These are phyloP conservation scores for Urophycis tenuis DNA, from an alignment of 2,797 vertebrate species.

Conservation along the genomic window DNA sequence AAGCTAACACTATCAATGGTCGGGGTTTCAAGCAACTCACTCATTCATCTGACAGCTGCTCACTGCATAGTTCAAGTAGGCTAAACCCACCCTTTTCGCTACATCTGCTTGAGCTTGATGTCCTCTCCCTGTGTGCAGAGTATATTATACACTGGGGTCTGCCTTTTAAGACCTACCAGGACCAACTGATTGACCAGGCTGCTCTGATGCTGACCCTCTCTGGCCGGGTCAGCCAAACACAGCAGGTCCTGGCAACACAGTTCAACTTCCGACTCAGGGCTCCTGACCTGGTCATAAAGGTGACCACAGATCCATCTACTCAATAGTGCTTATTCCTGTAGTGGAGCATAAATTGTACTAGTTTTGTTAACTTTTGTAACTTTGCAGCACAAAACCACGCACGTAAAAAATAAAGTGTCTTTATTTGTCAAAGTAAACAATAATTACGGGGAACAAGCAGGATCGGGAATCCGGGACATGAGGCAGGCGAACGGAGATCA, in stretches of 20 bases:
- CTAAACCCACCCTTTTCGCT: background rate
- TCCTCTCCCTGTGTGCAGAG: constrained; percentile 40
- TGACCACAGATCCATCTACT: constrained; percentile 37
- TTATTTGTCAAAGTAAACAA: too few relatives aligned
- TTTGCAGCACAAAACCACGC: background rate
- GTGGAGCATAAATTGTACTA: too few relatives aligned
- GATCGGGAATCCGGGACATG: too few relatives aligned
- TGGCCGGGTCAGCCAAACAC: constrained; percentile 66
- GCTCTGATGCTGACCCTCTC: constrained; percentile 79
- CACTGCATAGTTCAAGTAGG: too few relatives aligned
- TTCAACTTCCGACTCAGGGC: constrained; percentile 82
- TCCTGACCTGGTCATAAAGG: constrained; percentile 78
- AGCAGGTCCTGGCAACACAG: constrained; percentile 79
- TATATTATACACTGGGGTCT: constrained; percentile 60
- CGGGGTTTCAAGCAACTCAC: too few relatives aligned
- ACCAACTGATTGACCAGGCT: constrained; percentile 80
- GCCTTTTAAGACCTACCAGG: constrained; percentile 67
- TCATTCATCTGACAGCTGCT: too few relatives aligned
- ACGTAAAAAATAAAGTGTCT: too few relatives aligned
- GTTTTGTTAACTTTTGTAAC: background rate
- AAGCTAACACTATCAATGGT: too few relatives aligned
- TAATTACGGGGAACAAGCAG: too few relatives aligned
- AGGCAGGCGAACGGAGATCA: too few relatives aligned
- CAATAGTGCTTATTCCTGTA: background rate
- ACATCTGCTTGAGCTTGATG: constrained; percentile 24